Conservation (phyloP, 2,113 vertebrate genomes). For the Crotalus helleri region DNA sequence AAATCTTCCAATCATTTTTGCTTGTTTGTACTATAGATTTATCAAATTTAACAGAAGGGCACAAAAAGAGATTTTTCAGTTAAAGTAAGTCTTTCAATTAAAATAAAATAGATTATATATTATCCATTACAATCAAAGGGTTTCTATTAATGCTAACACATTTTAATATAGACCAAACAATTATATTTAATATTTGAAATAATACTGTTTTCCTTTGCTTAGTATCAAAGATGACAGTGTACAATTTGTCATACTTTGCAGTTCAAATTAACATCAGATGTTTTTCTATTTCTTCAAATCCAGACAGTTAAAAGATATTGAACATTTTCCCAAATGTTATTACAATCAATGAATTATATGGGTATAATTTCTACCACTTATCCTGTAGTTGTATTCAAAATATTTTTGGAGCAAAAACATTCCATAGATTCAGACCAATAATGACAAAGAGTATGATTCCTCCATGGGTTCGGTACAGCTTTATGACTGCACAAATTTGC, state of each 20-base stretch:
- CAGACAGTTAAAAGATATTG: neutral
- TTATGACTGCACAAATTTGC: neutral
- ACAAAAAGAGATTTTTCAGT: constrained; percentile 23
- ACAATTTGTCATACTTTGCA: neutral
- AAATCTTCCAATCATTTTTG: constrained; percentile 19
- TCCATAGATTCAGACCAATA: neutral
- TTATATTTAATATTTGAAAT: neutral
- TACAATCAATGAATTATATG: neutral
- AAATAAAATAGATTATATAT: constrained; percentile 10
- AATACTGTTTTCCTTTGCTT: neutral
- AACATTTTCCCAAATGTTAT: neutral
- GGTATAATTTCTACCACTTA: neutral
- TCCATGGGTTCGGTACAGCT: neutral
- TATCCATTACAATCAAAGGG: neutral
- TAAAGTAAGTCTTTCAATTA: constrained; percentile 17
- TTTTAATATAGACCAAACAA: neutral
- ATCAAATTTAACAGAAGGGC: constrained; percentile 39
- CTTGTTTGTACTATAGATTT: constrained; percentile 47
- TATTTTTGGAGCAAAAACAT: neutral
- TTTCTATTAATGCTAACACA: neutral
- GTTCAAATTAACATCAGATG: neutral
- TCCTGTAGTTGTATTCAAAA: neutral
- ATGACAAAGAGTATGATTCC: neutral
- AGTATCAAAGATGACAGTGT: neutral
- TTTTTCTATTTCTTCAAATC: neutral